phyloP scores from a whole-genome alignment of 1,140 invertebrate species.

The Phenacoccus solenopsis region DNA sequence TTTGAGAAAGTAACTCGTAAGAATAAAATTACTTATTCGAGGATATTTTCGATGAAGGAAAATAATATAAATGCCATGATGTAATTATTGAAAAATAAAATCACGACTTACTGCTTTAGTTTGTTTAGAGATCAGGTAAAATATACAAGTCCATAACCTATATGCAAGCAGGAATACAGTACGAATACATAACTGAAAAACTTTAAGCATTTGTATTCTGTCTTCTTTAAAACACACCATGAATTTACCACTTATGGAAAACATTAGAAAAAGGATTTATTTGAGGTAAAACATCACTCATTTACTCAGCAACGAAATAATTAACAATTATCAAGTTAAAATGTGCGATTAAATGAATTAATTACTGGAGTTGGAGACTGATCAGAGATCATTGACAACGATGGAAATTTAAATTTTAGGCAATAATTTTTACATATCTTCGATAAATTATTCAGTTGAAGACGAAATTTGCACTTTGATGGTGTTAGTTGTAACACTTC shows the following conservation, averaged over 20 bases:
- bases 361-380: not conserved
- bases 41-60: too few species aligned
- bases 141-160: constrained; percentile 95
- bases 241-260: constrained; percentile 6
- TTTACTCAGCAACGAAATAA: not conserved
- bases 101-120: constrained; percentile 73
- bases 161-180: constrained; percentile 87
- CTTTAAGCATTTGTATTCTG: constrained; percentile 67
- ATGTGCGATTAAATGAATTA: not conserved
- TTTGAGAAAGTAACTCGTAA: too few species aligned
- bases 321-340: not conserved
- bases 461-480: too few species aligned
- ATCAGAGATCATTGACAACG: not conserved
- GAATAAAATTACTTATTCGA: too few species aligned
- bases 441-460: too few species aligned
- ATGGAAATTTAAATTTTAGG: not conserved
- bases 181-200: constrained; percentile 92
- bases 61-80: too few species aligned
- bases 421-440: not conserved
- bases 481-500: too few species aligned
- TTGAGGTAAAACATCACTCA: not conserved
- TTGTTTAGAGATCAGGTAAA: constrained; percentile 91
- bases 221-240: constrained; percentile 15
- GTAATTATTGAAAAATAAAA: constrained; percentile 75
- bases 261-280: constrained; percentile 4